Evolutionary conservation across 2,888 invertebrate genomes (phyloP), one percentile per base, ranked within the genome.

Genomic region (Drosophila lacicola): DNA sequence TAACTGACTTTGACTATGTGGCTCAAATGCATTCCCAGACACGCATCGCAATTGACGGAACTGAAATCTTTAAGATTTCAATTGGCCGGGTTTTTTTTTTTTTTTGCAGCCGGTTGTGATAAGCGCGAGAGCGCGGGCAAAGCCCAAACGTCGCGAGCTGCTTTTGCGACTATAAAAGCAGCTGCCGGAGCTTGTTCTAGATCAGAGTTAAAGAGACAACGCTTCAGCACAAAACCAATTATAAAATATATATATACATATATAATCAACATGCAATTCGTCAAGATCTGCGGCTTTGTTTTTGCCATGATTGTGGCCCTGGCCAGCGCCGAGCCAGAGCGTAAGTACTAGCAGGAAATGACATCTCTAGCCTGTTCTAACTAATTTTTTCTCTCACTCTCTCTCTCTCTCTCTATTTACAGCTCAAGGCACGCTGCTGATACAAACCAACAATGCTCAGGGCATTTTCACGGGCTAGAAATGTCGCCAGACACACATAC

Each of bases 301-400:
- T 41, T 74, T n/a, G 79, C 68, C 14, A 5, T 78, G 75, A 62
- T 82, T 74, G 54, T 82, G 61, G 82, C 76, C 3, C 1, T 81
- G 79, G 67, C 78, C 10, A 74, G 65, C 21, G 78, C 82, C 2
- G 55, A 37, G 29, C 79, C 79, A 2, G 66, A 69, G 44, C 79
- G 75, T 82, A 56, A 82, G 74, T 61, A 13, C n/a, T 10, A 10
- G 2, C n/a, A 10, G 19, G 1, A 2, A 1, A 45, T 4, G 4
- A 29, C 0, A n/a, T 2, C 34, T 9, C 9, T 9, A 4, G 9
- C 8, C 6, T 11, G 21, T 5, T 11, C 2, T 21, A 36, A 36
- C 19, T 8, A 2, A 29, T 2, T 29, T 8, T 8, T 8, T 8
- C 2, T 6, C 11, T 11, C 5, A n/a, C 3, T 8, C 25, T 8